phyloP scores from a whole-genome alignment of 1,140 invertebrate genomes.

The Mya arenaria region DNA sequence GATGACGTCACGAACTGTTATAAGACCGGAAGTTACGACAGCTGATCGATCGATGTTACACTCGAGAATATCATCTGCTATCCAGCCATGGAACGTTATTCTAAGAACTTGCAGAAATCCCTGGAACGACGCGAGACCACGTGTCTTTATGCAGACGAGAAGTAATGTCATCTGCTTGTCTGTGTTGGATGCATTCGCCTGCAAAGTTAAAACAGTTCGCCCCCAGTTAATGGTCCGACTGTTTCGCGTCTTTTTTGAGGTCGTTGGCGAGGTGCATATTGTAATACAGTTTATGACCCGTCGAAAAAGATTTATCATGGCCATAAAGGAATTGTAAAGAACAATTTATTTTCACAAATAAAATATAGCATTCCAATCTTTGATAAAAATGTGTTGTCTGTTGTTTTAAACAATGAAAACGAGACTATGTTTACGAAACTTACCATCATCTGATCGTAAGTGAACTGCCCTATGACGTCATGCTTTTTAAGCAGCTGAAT shows the following conservation, averaged over 20 bases:
- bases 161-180: conserved; percentile 23
- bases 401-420: no score
- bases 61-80: conserved; percentile 46
- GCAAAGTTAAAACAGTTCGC: no score
- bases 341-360: no score
- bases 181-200: conserved; percentile 18
- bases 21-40: not conserved
- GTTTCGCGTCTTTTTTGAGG: no score
- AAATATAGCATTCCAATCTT: not conserved
- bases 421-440: not conserved
- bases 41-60: not conserved
- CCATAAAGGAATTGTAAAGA: no score
- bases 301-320: no score
- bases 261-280: no score
- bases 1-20: conserved; percentile 21
- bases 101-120: conserved; percentile 34
- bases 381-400: not conserved
- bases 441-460: conserved; percentile 39
- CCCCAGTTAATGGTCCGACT: no score
- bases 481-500: conserved; percentile 11
- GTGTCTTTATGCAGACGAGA: conserved; percentile 6
- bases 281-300: no score
- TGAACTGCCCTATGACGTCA: conserved; percentile 30
- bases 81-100: conserved; percentile 34
- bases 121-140: conserved; percentile 30